Conservation (phyloP, 2,888 invertebrate species). For the Xestoiulus laeticollis region DNA sequence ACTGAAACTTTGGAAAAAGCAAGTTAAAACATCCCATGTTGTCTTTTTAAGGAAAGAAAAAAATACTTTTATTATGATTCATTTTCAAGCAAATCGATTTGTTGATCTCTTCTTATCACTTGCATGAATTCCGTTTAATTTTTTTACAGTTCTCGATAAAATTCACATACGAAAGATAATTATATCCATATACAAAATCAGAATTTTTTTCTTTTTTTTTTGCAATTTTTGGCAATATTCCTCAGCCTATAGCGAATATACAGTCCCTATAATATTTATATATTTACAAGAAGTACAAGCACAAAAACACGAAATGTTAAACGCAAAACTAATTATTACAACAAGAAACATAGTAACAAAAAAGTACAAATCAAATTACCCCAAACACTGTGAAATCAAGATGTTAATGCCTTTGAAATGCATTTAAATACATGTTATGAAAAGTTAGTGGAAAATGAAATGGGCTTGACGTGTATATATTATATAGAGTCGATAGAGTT, state of each 20-base stretch:
- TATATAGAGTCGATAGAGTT: background rate
- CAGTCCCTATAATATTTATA: conserved; percentile 33
- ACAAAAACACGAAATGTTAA: conserved; percentile 15
- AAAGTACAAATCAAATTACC: conserved; percentile 24
- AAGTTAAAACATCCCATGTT: background rate
- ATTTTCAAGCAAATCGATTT: background rate
- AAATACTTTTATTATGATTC: conserved; percentile 12
- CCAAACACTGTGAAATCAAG: background rate
- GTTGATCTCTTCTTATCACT: background rate
- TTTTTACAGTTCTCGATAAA: conserved; percentile 34
- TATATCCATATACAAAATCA: conserved; percentile 41
- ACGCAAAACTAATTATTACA: conserved; percentile 28
- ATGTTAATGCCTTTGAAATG: conserved; percentile 1
- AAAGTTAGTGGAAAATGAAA: conserved; percentile 24
- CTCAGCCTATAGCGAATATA: conserved; percentile 24
- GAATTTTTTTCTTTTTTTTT: conserved; percentile 14
- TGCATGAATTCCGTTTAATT: conserved; percentile 30
- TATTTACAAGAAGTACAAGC: conserved; percentile 40
- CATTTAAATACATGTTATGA: background rate
- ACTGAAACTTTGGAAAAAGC: background rate
- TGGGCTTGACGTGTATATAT: background rate
- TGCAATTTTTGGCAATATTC: conserved; percentile 21
- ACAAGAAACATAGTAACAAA: conserved; percentile 6
- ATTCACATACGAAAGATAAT: conserved; percentile 35
- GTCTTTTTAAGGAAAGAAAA: background rate